Evolutionary conservation across 92 coral and sea anemone genomes (phyloP), one percentile per base, ranked within the genome.

Genomic region (Siderastrea radians): DNA sequence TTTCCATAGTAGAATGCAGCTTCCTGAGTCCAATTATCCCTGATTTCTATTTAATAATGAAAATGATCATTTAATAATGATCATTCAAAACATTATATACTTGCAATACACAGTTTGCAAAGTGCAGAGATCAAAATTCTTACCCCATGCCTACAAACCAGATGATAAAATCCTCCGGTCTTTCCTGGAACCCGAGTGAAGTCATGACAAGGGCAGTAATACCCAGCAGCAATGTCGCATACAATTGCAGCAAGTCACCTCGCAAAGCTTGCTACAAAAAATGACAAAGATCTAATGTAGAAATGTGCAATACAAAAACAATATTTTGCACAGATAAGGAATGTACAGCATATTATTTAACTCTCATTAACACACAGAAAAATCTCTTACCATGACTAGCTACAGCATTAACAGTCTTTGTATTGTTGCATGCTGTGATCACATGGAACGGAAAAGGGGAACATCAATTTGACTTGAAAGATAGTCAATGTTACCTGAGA

Each of bases 181-280:
- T 70, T 45, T 45, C 75, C 75, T 7, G 75, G 48, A 7, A 70
- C 75, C 10, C 8, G 75, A 12, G 75, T 17, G 0, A 70, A 70
- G 17, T 0, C 75, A 49, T 70, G 75, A 43, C 75, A 70, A n/a
- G 66, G 62, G 7, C 79, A 74, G 13, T 52, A n/a, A n/a, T 52
- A 9, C 63, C 84, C 60, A 79, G 57, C 16, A 79, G 55, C 72
- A 79, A 7, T 4, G 72, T 45, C 3, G 74, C 49, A 62, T 57
- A 64, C 55, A 79, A 12, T 79, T 49, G 19, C 72, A 62, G 84
- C 7, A 79, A 9, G 54, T 79, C 73, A 6, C 70, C 84, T 17
- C 14, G 47, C 72, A 57, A 49, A 26, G n/a, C 2, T 79, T 59
- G 49, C 72, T 79, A 16, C 2, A 79, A 59, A 26, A 26, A 26